These are phyloP conservation scores for Champsocephalus gunnari DNA, from an alignment of 2,797 vertebrate species.

Conservation along the genomic window DNA sequence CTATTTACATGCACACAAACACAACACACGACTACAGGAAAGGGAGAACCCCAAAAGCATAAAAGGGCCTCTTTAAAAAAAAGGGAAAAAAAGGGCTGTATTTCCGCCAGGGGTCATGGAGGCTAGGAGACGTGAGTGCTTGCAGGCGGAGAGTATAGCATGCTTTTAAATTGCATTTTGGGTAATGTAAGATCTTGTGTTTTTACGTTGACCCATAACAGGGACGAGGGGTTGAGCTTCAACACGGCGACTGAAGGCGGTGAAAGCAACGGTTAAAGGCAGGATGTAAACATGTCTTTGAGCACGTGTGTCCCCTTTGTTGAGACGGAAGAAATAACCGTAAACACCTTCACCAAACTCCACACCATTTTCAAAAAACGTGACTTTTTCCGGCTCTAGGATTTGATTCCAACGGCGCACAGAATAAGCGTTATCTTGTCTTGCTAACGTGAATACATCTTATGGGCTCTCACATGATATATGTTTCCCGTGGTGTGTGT, in stretches of 20 bases:
- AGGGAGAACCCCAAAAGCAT: no score
- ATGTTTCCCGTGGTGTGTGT: background rate
- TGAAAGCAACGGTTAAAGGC: background rate
- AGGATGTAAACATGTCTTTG: background rate
- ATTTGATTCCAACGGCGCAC: background rate
- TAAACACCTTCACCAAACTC: background rate
- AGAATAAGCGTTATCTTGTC: background rate
- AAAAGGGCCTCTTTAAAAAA: no score
- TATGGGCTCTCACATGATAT: background rate
- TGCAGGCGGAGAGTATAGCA: background rate
- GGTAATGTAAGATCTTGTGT: background rate
- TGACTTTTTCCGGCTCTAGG: background rate
- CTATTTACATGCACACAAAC: no score
- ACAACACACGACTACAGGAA: no score
- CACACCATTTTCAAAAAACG: background rate
- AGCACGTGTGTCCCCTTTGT: background rate
- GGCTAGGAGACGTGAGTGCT: fast-evolving
- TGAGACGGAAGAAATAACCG: background rate
- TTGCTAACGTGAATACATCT: background rate
- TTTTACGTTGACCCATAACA: background rate
- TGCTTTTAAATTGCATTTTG: background rate
- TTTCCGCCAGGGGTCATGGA: background rate
- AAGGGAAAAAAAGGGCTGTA: background rate
- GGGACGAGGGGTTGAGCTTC: background rate
- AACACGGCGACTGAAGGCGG: background rate